phyloP scores from a whole-genome alignment of 2,888 invertebrate genomes.

The Trilocha varians region DNA sequence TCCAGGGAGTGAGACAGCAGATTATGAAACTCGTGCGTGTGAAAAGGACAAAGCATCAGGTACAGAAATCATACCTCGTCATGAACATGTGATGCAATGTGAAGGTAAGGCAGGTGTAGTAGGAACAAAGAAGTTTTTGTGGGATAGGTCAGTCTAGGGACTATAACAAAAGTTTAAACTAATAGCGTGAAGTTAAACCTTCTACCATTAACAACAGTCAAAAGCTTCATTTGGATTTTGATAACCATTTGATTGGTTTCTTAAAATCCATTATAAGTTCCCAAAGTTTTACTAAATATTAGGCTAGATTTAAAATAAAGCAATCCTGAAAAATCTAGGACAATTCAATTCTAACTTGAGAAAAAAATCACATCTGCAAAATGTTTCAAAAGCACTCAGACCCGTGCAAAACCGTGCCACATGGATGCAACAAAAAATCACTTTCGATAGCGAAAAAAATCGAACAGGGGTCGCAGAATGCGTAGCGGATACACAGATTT shows the following conservation, averaged over 20 bases:
- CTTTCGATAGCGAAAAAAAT: slow-evolving; percentile 1
- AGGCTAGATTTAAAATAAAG: no score
- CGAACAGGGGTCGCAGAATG: background rate
- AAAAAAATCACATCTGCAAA: slow-evolving; percentile 18
- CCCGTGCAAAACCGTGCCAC: slow-evolving; percentile 2
- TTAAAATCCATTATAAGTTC: no score
- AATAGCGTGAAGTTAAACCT: slow-evolving; percentile 11
- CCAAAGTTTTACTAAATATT: no score
- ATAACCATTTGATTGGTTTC: background rate
- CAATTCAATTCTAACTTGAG: slow-evolving; percentile 18
- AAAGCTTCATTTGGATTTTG: background rate
- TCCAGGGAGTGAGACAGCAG: slow-evolving; percentile 35
- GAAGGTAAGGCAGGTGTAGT: slow-evolving; percentile 59
- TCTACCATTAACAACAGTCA: no score
- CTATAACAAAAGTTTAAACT: slow-evolving; percentile 3
- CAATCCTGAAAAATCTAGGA: no score
- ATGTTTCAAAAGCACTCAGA: background rate
- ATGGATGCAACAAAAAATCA: slow-evolving; percentile 2
- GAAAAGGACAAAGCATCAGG: slow-evolving; percentile 47
- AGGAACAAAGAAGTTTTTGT: slow-evolving; percentile 51
- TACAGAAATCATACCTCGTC: slow-evolving; percentile 55
- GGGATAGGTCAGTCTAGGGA: slow-evolving; percentile 50
- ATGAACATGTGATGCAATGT: slow-evolving; percentile 58
- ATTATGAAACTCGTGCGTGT: slow-evolving; percentile 18
- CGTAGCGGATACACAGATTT: slow-evolving; percentile 3